phyloP scores from a whole-genome alignment of 92 coral and sea anemone genomes.

The Palythoa caribaeorum region DNA sequence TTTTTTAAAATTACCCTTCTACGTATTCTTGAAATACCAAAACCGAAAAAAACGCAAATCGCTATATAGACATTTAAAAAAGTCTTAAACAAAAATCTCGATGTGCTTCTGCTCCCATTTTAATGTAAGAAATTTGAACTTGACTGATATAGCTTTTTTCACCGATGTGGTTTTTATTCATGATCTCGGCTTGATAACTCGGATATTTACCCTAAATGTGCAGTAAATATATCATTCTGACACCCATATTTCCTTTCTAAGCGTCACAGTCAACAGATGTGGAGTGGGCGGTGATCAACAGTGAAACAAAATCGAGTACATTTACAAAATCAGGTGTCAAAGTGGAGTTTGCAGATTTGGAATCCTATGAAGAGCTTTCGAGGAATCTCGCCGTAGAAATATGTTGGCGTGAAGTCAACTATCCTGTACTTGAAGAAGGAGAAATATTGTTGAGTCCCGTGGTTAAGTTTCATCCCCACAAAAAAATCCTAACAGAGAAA shows the following conservation, averaged over 20 bases:
- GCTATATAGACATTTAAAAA: no score
- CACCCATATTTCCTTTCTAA: background rate
- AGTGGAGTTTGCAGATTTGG: constrained; percentile 48
- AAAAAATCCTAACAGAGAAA: background rate
- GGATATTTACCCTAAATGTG: background rate
- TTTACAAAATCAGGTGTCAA: constrained; percentile 62
- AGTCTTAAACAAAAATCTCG: background rate
- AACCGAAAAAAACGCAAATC: no score
- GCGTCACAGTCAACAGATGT: constrained; percentile 38
- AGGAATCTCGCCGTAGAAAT: constrained; percentile 50
- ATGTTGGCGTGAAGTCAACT: constrained; percentile 39
- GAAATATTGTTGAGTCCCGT: constrained; percentile 80
- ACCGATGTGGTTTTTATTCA: no score
- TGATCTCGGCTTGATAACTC: background rate
- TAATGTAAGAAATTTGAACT: no score
- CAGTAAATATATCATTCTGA: background rate
- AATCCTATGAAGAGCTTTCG: constrained; percentile 23
- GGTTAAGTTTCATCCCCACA: constrained; percentile 63
- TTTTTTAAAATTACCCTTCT: no score
- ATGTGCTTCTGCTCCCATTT: background rate
- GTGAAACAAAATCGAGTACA: constrained; percentile 44
- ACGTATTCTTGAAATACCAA: no score
- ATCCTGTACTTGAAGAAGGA: constrained; percentile 38
- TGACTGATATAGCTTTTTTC: no score
- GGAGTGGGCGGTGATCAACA: constrained; percentile 50